Evolutionary conservation across 2,797 vertebrate species (phyloP), one percentile per base, ranked within the genome.

Genomic region (Babyrousa celebensis): DNA sequence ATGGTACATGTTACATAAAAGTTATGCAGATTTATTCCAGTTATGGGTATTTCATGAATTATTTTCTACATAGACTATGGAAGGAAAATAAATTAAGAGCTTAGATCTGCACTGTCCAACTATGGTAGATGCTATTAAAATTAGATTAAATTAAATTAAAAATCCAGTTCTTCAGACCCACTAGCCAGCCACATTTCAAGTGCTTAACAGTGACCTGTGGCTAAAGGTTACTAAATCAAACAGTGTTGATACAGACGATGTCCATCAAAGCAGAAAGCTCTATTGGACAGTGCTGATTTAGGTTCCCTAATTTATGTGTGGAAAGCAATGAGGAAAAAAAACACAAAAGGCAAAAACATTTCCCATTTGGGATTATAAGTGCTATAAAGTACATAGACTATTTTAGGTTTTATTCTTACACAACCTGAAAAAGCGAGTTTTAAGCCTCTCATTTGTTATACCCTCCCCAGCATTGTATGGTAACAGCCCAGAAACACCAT

Each of bases 111-210:
- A 82, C n/a, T 48, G 5, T 70, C 80, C 43, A 75, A 48, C 85
- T 88, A n/a, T 27, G 3, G 58, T 17, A 82, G 90, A 54, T 9
- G 17, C 14, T 60, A 65, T 74, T 88, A 25, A 79, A 93, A 78
- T 75, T 82, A 72, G 85, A 75, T 85, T 54, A 7, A 77, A 75
- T 63, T 90, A 62, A 87, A 48, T 29, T 32, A 60, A 96, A 48
- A 62, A 16, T 91, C 62, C 32, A 68, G 36, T 52, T 52, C 70
- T 94, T 74, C 16, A 80, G 62, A 12, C 32, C 74, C 68, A 74
- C 10, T 32, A 56, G 58, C 52, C 56, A 96, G 58, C 52, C 56
- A 96, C 43, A 77, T 67, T 82, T 77, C 52, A 95, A 96, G 68
- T 77, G 16, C n/a, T 77, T 63, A n/a, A 56, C 7, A 32, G 40